A percentile compares a stretch with the other conserved stretches of the same genome.
These are phyloP conservation scores for Helicoverpa assulta DNA, from an alignment of 2,888 invertebrate genomes.

Conservation along the genomic window DNA sequence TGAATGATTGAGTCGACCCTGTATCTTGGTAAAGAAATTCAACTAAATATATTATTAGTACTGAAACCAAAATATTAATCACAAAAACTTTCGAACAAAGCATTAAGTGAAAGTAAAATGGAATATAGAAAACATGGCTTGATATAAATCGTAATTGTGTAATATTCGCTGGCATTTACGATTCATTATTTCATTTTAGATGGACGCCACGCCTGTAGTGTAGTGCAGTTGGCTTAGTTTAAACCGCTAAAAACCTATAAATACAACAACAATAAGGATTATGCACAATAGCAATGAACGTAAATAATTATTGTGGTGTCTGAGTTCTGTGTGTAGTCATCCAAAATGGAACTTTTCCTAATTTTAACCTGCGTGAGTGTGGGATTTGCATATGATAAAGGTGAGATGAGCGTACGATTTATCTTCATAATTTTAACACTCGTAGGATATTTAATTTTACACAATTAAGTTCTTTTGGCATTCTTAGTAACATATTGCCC, in stretches of 20 bases:
- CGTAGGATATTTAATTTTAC: too few relatives aligned
- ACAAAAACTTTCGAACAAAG: not conserved
- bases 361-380: conserved; percentile 75
- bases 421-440: not conserved
- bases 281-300: conserved; percentile 13
- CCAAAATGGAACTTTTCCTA: conserved; percentile 76
- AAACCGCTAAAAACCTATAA: conserved; percentile 10
- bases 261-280: conserved; percentile 20
- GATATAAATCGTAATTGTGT: not conserved
- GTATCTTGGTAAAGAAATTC: conserved; percentile 3
- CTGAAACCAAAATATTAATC: conserved; percentile 39
- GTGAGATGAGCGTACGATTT: conserved; percentile 62
- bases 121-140: not conserved
- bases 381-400: conserved; percentile 79
- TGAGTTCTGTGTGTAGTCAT: conserved; percentile 42
- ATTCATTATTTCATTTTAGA: conserved; percentile 34
- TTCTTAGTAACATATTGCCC: too few relatives aligned
- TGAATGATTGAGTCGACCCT: conserved; percentile 23
- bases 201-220: conserved; percentile 64
- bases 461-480: too few relatives aligned
- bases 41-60: conserved; percentile 18
- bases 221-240: conserved; percentile 44
- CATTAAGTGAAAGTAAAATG: not conserved
- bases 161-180: not conserved
- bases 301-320: conserved; percentile 27